A percentile compares a stretch with the other conserved stretches of the same genome.
These are phyloP conservation scores for Nephila pilipes DNA, from an alignment of 1,140 invertebrate genomes.

Conservation along the genomic window DNA sequence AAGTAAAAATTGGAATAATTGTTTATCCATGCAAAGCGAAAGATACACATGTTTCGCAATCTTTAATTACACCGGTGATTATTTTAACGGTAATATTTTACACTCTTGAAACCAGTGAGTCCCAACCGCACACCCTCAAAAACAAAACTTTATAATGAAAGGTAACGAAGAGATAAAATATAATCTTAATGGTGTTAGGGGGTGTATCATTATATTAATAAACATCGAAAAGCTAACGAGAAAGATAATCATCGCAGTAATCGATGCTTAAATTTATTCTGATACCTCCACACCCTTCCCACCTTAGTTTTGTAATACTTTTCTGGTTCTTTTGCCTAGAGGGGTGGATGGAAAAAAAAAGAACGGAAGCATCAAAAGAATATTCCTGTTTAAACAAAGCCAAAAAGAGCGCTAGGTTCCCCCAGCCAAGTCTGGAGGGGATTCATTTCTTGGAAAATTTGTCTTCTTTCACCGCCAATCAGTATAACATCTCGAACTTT, in stretches of 20 bases:
- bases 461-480: not conserved
- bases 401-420: not conserved
- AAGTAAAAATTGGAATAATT: not conserved
- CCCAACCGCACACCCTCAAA: not conserved
- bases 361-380: not conserved
- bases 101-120: not conserved
- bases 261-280: not conserved
- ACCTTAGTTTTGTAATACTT: not conserved
- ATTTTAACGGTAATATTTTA: not conserved
- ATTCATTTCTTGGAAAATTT: not conserved
- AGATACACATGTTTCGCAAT: not conserved
- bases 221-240: not conserved
- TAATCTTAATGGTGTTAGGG: not conserved
- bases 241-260: conserved; percentile 17
- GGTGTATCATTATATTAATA: conserved; percentile 34
- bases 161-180: not conserved
- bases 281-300: not conserved
- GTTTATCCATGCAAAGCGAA: not conserved
- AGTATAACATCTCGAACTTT: not conserved
- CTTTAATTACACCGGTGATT: not conserved
- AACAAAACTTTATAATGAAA: not conserved
- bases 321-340: not conserved
- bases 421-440: not conserved
- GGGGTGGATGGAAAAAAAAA: not conserved
- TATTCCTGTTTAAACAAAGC: conserved; percentile 29